Evolutionary conservation across 2,888 invertebrate species (phyloP), one percentile per base, ranked within the genome.

Genomic region (Taenaris catops): DNA sequence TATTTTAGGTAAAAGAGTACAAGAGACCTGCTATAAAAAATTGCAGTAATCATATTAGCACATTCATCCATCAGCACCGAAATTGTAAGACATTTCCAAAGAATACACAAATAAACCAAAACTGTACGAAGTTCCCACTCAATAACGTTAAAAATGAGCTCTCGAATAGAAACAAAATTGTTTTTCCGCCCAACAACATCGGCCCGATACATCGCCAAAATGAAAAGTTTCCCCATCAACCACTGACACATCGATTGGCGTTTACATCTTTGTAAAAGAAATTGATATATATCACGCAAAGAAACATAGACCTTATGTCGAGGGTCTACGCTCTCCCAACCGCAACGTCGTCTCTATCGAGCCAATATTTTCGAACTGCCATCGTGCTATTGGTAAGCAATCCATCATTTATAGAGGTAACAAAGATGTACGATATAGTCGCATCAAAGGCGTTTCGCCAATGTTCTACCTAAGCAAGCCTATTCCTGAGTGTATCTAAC

Each of bases 211-310:
- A 72, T 70, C 64, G 68, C 58, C 68, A 70, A 78, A 81, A 83
- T 81, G 74, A 80, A 83, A 83, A 83, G 80, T 80, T 80, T 78
- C 63, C 69, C 75, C 69, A 81, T 79, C 78, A 75, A 55, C 70
- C 59, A 67, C 75, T 80, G 83, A 81, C 80, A 79, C 73, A 65
- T 78, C 73, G 80, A 79, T 68, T 79, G 78, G 72, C 78, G 72
- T 79, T 73, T 73, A 80, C 79, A 81, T 83, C 78, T 81, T 76
- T 68, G 71, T 78, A 61, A 62, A 69, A 68, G 62, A 73, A 76
- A 75, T 76, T 74, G 72, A 63, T 61, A 46, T 44, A 49, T 55
- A 63, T 61, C 59, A 63, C 61, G 60, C 70, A 73, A 63, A 57
- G 67, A 49, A 78, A 71, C 57, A 53, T 73, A 51, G 53, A 66